Evolutionary conservation across 1,140 invertebrate genomes (phyloP).

Genomic region (Drosophila micromelanica): DNA sequence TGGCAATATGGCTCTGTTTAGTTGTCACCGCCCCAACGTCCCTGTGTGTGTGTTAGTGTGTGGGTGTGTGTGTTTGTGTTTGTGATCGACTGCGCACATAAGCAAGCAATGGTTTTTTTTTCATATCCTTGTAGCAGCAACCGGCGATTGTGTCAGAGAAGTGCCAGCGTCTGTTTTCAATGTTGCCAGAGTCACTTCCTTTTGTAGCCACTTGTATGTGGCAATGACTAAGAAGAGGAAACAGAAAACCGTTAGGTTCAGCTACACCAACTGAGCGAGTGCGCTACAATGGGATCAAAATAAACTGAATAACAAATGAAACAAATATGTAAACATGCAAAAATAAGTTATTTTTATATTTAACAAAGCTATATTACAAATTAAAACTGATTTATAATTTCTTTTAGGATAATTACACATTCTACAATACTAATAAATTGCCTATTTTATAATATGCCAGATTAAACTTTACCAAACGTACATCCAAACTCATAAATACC

Average conservation of each 20-base stretch:
- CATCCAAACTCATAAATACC: slow-evolving; percentile 14
- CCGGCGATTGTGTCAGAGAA: slow-evolving; percentile 71
- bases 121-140: slow-evolving; percentile 70
- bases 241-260: neutral
- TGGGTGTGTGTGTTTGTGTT: slow-evolving; percentile 47
- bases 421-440: neutral
- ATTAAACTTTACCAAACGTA: neutral
- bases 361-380: too few species aligned
- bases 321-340: too few species aligned
- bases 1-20: slow-evolving; percentile 69
- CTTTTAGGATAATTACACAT: neutral
- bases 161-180: slow-evolving; percentile 81
- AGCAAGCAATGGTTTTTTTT: slow-evolving; percentile 46
- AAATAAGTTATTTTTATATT: too few species aligned
- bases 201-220: slow-evolving; percentile 73
- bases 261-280: slow-evolving; percentile 10
- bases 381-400: too few species aligned
- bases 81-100: slow-evolving; percentile 77
- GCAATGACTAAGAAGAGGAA: neutral
- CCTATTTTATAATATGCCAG: neutral
- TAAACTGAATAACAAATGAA: too few species aligned
- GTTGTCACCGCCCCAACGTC: slow-evolving; percentile 65
- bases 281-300: slow-evolving; percentile 22
- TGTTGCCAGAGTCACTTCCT: slow-evolving; percentile 78
- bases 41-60: slow-evolving; percentile 10